Evolutionary conservation across 2,888 invertebrate species (phyloP).

Genomic region (Eupithecia centaureata): DNA sequence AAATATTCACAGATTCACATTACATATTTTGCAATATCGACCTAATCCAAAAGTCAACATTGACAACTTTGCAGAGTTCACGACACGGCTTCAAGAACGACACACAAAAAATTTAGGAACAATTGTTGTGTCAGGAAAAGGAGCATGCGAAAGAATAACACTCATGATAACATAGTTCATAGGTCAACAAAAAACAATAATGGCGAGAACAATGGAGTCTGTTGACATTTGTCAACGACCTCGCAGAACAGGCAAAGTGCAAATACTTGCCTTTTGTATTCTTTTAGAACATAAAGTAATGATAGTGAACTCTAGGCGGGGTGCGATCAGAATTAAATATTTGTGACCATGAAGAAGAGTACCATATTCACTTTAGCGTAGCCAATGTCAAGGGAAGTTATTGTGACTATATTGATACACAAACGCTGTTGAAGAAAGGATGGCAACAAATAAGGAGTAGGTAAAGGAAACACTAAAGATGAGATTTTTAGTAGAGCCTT

Average conservation of each 20-base stretch:
- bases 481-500: background rate
- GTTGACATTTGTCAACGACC: constrained; percentile 14
- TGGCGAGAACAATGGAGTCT: background rate
- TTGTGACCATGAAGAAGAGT: background rate
- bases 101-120: background rate
- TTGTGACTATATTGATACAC: background rate
- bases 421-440: background rate
- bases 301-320: background rate
- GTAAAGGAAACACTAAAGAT: background rate
- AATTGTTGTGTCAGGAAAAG: background rate
- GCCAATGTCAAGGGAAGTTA: background rate
- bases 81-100: background rate
- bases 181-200: constrained; percentile 10
- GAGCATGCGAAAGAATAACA: background rate
- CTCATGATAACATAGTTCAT: background rate
- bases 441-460: background rate
- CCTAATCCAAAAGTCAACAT: no score
- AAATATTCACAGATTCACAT: background rate
- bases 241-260: background rate
- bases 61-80: no score
- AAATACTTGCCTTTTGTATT: background rate
- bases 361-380: background rate
- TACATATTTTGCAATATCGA: background rate
- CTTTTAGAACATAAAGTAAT: background rate
- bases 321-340: background rate